Conservation (phyloP, 2,888 invertebrate genomes). For the Parnassius apollo region DNA sequence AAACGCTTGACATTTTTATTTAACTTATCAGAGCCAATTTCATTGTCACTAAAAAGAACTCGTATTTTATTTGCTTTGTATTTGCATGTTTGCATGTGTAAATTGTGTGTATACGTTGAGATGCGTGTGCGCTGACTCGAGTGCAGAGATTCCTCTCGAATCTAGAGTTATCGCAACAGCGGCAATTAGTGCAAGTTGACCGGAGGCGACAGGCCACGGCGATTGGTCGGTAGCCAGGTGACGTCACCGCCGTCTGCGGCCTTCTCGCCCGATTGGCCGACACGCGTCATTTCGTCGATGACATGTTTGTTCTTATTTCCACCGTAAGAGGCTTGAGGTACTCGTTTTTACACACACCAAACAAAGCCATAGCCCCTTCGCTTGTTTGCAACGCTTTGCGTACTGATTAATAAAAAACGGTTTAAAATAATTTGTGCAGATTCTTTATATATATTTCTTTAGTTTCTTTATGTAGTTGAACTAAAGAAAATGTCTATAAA, state of each 20-base stretch:
- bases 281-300: slow-evolving; percentile 80
- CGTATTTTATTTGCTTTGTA: slow-evolving; percentile 4
- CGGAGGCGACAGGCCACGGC: slow-evolving; percentile 70
- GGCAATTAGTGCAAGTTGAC: slow-evolving; percentile 81
- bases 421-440: background rate
- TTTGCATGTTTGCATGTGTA: slow-evolving; percentile 3
- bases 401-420: slow-evolving; percentile 1
- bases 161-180: slow-evolving; percentile 77
- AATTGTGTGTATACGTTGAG: slow-evolving; percentile 14
- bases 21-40: slow-evolving; percentile 5
- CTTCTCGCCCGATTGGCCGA: slow-evolving; percentile 80
- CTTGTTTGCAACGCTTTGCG: slow-evolving; percentile 29
- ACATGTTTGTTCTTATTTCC: slow-evolving; percentile 80
- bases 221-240: slow-evolving; percentile 70
- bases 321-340: slow-evolving; percentile 70
- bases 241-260: slow-evolving; percentile 78
- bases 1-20: background rate
- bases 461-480: no score
- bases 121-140: slow-evolving; percentile 58
- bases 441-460: no score
- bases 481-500: no score
- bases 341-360: slow-evolving; percentile 54
- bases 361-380: slow-evolving; percentile 58
- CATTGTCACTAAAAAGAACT: background rate
- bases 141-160: slow-evolving; percentile 72